phyloP scores from a whole-genome alignment of 2,797 vertebrate species.

The Erpetoichthys calabaricus region DNA sequence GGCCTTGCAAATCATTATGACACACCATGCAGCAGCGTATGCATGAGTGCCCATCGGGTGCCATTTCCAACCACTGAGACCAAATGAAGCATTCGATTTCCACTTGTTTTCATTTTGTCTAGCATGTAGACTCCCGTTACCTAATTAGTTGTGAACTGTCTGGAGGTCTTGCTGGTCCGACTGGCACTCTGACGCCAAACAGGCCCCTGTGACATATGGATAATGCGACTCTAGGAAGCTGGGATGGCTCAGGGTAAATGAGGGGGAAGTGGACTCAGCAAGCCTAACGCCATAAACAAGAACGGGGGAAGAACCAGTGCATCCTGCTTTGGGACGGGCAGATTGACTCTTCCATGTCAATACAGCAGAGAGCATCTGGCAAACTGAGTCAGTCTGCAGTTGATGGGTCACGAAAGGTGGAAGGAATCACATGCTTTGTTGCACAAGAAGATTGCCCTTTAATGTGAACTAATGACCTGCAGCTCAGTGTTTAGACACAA shows the following conservation, averaged over 20 bases:
- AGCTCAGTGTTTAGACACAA: background rate
- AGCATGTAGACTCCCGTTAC: background rate
- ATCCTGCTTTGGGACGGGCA: background rate
- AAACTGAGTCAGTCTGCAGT: background rate
- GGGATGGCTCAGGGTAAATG: background rate
- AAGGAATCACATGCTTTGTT: conserved; percentile 56
- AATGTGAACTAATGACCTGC: conserved; percentile 2
- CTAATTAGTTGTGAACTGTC: background rate
- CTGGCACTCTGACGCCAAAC: background rate
- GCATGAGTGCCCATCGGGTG: too few relatives aligned
- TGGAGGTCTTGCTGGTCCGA: background rate
- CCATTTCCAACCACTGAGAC: background rate
- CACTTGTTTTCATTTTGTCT: conserved; percentile 1
- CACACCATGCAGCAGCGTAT: too few relatives aligned
- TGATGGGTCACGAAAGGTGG: background rate
- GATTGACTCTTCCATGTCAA: conserved; percentile 2
- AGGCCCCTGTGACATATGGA: background rate
- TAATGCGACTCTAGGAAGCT: background rate
- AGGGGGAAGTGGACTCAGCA: too few relatives aligned
- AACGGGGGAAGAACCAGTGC: too few relatives aligned
- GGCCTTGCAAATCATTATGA: too few relatives aligned
- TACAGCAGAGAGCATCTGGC: conserved; percentile 1
- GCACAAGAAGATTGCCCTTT: conserved; percentile 45
- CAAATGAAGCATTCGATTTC: background rate
- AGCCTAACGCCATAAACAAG: too few relatives aligned